phyloP scores from a whole-genome alignment of 2,888 invertebrate species.

The Toxonevra muliebris region DNA sequence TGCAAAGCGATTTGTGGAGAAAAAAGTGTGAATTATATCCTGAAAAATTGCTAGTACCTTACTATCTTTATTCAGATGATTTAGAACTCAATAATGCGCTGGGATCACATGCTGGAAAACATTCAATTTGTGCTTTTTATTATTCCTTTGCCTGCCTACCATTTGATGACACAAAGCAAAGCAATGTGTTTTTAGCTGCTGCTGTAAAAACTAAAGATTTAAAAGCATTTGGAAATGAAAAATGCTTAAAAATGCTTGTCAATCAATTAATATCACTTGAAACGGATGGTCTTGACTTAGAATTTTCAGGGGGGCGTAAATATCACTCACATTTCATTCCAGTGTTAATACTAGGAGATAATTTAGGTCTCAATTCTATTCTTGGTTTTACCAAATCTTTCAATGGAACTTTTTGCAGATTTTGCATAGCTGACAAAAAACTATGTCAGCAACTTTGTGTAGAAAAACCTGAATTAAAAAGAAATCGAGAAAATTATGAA shows the following conservation, averaged over 20 bases:
- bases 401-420: too few species aligned
- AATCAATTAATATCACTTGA: background rate
- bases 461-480: too few species aligned
- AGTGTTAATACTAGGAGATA: slow-evolving; percentile 23
- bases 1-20: slow-evolving; percentile 20
- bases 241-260: background rate
- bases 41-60: slow-evolving; percentile 21
- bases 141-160: slow-evolving; percentile 15
- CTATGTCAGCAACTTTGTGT: too few species aligned
- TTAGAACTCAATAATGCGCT: slow-evolving; percentile 31
- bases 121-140: slow-evolving; percentile 24
- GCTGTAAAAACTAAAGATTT: too few species aligned
- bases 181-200: too few species aligned
- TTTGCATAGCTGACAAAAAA: too few species aligned
- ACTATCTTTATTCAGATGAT: slow-evolving; percentile 28
- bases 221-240: too few species aligned
- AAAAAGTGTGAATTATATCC: slow-evolving; percentile 22
- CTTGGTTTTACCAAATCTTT: slow-evolving; percentile 16
- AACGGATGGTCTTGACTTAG: slow-evolving; percentile 11
- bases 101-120: slow-evolving; percentile 12
- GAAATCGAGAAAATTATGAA: too few species aligned
- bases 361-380: slow-evolving; percentile 19
- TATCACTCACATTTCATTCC: slow-evolving; percentile 16
- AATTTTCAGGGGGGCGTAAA: background rate
- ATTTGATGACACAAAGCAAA: background rate